Conservation (phyloP, 1,140 invertebrate species). For the Drosophila kikkawai region DNA sequence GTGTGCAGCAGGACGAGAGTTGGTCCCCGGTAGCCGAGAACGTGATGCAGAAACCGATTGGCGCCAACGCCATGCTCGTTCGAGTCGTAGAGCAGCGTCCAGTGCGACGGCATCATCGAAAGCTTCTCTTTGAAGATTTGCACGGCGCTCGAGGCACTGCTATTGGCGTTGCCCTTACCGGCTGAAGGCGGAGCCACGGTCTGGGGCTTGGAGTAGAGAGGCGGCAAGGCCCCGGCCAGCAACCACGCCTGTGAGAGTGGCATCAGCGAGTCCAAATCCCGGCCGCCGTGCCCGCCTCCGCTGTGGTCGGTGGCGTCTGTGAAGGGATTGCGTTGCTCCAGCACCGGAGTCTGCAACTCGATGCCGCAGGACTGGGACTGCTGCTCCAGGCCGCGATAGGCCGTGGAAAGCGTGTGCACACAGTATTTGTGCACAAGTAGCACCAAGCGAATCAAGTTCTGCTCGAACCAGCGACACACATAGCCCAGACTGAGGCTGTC, state of each 20-base stretch:
- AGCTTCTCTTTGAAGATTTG: conserved; percentile 88
- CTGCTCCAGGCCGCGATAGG: conserved; percentile 88
- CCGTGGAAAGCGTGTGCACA: conserved; percentile 91
- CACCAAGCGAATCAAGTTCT: conserved; percentile 91
- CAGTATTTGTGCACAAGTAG: conserved; percentile 91
- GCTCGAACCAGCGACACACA: conserved; percentile 92
- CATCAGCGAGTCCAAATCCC: conserved; percentile 85
- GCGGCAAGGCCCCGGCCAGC: conserved; percentile 90
- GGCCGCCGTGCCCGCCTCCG: conserved; percentile 11
- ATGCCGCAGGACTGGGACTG: conserved; percentile 87
- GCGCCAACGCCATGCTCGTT: conserved; percentile 93
- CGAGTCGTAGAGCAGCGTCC: conserved; percentile 93
- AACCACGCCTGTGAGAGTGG: conserved; percentile 92
- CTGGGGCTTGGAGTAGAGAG: conserved; percentile 88
- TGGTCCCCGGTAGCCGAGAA: conserved; percentile 93
- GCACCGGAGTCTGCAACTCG: conserved; percentile 90
- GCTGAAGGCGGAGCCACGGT: conserved; percentile 56
- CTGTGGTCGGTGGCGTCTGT: conserved; percentile 59
- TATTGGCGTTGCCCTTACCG: conserved; percentile 43
- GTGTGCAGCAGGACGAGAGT: conserved; percentile 91
- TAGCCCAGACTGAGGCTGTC: conserved; percentile 90
- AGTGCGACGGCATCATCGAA: conserved; percentile 90
- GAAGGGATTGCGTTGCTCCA: conserved; percentile 88
- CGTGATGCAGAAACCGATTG: conserved; percentile 95
- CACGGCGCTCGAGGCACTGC: conserved; percentile 84